Evolutionary conservation across 2,888 invertebrate species (phyloP).

Genomic region (Embidobia sp.): DNA sequence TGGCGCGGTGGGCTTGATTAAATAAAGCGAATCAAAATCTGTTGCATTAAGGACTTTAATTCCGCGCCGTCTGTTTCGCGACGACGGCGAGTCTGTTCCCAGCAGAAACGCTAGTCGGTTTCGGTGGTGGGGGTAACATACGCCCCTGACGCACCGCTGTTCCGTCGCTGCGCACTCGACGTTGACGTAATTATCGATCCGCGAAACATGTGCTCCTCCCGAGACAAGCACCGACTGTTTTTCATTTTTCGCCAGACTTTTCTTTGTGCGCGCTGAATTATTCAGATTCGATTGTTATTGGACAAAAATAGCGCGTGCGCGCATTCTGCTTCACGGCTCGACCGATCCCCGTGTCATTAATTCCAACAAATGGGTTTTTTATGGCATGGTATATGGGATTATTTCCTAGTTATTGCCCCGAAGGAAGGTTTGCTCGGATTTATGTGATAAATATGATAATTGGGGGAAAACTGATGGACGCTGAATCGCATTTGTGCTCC

Average conservation of each 20-base stretch:
- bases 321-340: neutral
- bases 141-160: conserved; percentile 29
- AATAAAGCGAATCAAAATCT: conserved; percentile 43
- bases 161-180: conserved; percentile 19
- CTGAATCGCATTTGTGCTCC: too few species aligned
- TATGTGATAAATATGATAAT: too few species aligned
- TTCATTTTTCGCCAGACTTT: conserved; percentile 4
- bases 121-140: conserved; percentile 23
- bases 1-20: conserved; percentile 16
- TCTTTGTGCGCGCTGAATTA: conserved; percentile 7
- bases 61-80: conserved; percentile 40
- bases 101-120: conserved; percentile 34
- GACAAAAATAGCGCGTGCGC: neutral
- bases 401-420: neutral
- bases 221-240: conserved; percentile 1
- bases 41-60: conserved; percentile 44
- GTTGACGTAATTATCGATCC: conserved; percentile 51
- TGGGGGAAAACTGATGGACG: too few species aligned
- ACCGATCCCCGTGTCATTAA: neutral
- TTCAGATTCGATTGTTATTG: conserved; percentile 19
- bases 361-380: conserved; percentile 3
- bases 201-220: conserved; percentile 37
- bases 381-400: neutral
- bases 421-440: too few species aligned
- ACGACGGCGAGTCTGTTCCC: conserved; percentile 41